Evolutionary conservation across 2,888 invertebrate species (phyloP).

Genomic region (Leptopterna dolabrata): DNA sequence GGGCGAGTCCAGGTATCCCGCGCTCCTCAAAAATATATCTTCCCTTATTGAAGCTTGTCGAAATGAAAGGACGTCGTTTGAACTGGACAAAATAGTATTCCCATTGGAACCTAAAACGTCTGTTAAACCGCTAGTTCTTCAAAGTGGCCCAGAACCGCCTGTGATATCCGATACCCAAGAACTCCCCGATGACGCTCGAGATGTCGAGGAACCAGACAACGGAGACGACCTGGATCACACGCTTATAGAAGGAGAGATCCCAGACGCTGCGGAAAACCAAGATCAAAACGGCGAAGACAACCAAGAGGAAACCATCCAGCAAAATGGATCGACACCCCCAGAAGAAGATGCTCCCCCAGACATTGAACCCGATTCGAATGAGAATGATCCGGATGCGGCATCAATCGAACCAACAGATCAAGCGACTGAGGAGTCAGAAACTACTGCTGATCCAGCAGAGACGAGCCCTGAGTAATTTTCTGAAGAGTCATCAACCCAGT

Average conservation of each 20-base stretch:
- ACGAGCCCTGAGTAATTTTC: neutral
- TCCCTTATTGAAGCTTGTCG: conserved; percentile 32
- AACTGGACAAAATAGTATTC: conserved; percentile 34
- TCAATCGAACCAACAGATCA: neutral
- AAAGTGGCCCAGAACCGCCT: neutral
- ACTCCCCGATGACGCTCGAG: neutral
- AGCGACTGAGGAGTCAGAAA: neutral
- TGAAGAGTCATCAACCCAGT: neutral
- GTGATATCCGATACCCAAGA: neutral
- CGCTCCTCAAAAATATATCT: conserved; percentile 27
- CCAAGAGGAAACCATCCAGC: neutral
- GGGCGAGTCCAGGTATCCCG: conserved; percentile 35
- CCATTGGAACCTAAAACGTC: conserved; percentile 17
- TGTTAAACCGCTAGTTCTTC: conserved; percentile 10
- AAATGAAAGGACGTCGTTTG: conserved; percentile 35
- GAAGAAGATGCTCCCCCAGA: neutral
- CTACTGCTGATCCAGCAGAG: neutral
- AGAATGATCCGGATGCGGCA: neutral
- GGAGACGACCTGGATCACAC: neutral
- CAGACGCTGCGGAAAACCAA: neutral
- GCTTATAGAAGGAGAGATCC: neutral
- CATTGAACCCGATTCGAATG: neutral
- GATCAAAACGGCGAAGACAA: neutral
- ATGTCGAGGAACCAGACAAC: neutral
- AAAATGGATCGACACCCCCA: neutral